Base-by-base conservation (phyloP, 2,113 vertebrate species). In the Pyxicephalus adspersus region DNA sequence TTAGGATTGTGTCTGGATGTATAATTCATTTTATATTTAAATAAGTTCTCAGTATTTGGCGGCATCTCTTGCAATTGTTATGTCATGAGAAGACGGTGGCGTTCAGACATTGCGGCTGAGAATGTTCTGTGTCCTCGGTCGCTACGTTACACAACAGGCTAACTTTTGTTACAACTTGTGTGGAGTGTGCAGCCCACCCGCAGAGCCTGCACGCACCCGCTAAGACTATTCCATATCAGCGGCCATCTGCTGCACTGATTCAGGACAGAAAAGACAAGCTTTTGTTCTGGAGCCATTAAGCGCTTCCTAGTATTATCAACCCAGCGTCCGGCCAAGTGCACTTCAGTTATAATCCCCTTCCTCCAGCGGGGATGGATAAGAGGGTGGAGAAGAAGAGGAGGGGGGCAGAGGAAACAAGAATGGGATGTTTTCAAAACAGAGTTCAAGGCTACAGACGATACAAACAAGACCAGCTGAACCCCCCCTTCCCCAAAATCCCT, bases 231-330 rank as follows among this genome's bases (percentile, higher is more conserved):
- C 45, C 54, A 60, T 79, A 79, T 79, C 77, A 50, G 15, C 22
- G 68, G 64, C 77, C 77, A 79, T 79, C 77, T 79, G 77, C 51
- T 60, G 64, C 51, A 52, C 51, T 60, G 77, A 79, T 79, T 60
- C 77, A 66, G 52, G 77, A 60, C 65, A 79, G 77, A 58, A 79
- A 68, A 79, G 77, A 79, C 77, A 70, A 60, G 77, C 77, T 79
- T 79, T 79, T 79, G 77, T 79, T 79, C 31, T 79, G 77, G 64
- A 68, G 65, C 77, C 77, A 79, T 79, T 79, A 79, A 79, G 77
- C 65, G 77, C 77, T 79, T 79, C 77, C 77, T 79, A 31, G 64
- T 79, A 79, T 79, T 79, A 79, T 79, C 77, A 79, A 65, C 77
- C 77, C 52, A 28, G 64, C 54, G 77, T 79, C 77, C 77, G 77